phyloP scores from a whole-genome alignment of 1,140 invertebrate genomes.

The Bombus confusus region DNA sequence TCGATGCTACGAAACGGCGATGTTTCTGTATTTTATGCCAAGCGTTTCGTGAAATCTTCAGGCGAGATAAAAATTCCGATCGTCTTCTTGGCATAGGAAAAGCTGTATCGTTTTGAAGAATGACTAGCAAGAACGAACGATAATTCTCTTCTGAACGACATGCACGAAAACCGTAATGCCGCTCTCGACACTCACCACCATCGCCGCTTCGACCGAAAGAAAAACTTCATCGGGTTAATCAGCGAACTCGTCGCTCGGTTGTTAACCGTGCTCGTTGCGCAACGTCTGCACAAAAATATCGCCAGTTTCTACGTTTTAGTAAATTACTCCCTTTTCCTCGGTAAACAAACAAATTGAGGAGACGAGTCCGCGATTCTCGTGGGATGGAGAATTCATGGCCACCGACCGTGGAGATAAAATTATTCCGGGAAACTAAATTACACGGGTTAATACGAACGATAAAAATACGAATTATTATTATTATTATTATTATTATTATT shows the following conservation, averaged over 20 bases:
- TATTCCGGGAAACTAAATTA: not conserved
- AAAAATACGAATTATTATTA: not conserved
- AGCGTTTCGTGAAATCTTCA: not conserved
- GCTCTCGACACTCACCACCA: constrained; percentile 39
- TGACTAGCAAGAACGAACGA: not conserved
- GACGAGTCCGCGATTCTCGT: not conserved
- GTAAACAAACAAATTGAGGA: not conserved
- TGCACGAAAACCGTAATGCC: not conserved
- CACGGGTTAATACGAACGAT: not conserved
- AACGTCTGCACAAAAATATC: constrained; percentile 4
- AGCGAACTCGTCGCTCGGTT: constrained; percentile 56
- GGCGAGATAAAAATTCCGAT: no score
- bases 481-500: not conserved
- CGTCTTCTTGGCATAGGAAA: no score
- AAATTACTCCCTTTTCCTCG: not conserved
- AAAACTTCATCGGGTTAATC: constrained; percentile 66
- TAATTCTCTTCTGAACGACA: not conserved
- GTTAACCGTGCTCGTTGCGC: constrained; percentile 60
- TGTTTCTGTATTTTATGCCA: no score
- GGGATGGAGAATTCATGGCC: not conserved
- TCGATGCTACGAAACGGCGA: not conserved
- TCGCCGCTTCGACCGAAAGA: constrained; percentile 62
- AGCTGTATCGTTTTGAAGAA: not conserved
- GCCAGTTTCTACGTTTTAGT: not conserved
- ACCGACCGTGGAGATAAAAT: no score